Evolutionary conservation across 2,113 vertebrate species (phyloP).

Genomic region (Aptenodytes forsteri): DNA sequence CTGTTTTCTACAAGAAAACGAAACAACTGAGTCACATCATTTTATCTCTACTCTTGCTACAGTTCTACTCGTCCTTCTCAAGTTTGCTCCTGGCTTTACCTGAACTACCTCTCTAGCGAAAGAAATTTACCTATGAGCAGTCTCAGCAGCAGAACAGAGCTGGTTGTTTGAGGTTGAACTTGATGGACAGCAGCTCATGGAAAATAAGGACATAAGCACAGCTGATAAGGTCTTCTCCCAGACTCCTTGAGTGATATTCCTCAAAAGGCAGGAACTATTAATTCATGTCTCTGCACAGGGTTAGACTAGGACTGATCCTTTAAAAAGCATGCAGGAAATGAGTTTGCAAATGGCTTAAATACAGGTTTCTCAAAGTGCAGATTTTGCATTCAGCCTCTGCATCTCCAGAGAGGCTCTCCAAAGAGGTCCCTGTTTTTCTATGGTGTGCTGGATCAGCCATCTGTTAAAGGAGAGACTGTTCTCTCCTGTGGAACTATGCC

Average conservation of each 20-base stretch:
- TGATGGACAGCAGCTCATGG: neutral
- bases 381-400: neutral
- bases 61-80: neutral
- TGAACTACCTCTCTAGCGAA: neutral
- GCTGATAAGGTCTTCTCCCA: neutral
- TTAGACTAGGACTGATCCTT: neutral
- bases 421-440: neutral
- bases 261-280: neutral
- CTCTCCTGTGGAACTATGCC: neutral
- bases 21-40: fast-evolving
- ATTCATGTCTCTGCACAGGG: neutral
- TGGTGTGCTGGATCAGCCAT: fast-evolving
- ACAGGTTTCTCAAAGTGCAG: neutral
- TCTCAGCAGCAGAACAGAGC: neutral
- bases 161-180: neutral
- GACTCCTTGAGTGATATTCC: neutral
- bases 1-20: neutral
- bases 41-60: neutral
- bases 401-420: neutral
- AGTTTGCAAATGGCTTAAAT: neutral
- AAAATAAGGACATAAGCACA: neutral
- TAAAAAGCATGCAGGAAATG: neutral
- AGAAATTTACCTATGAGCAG: neutral
- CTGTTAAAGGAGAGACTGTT: neutral
- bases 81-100: neutral